These are phyloP conservation scores for Molanna angustata DNA, from an alignment of 2,888 invertebrate genomes.

Conservation along the genomic window DNA sequence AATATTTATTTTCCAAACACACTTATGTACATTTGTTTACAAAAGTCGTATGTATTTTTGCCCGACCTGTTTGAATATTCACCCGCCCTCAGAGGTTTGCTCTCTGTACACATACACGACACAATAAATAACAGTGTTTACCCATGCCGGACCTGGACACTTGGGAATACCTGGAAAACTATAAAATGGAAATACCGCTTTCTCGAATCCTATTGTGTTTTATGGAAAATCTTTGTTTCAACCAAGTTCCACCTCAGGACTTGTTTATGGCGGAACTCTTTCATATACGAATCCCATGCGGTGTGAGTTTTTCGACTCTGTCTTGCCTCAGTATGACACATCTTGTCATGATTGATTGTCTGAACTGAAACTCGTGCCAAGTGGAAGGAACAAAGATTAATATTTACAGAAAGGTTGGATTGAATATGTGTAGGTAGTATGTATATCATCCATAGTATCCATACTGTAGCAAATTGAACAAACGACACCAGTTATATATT, in stretches of 20 bases:
- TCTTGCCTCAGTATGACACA: slow-evolving; percentile 10
- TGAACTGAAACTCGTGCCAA: neutral
- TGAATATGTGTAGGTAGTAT: too few species aligned
- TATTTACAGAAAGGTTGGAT: neutral
- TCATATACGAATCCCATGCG: neutral
- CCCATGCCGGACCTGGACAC: slow-evolving; percentile 7
- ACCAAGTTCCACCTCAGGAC: slow-evolving; percentile 6
- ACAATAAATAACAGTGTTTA: slow-evolving; percentile 29
- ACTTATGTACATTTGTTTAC: too few species aligned
- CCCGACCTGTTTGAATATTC: slow-evolving; percentile 4
- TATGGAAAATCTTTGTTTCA: slow-evolving; percentile 16
- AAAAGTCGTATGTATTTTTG: too few species aligned
- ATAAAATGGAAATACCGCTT: slow-evolving; percentile 10
- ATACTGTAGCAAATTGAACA: too few species aligned
- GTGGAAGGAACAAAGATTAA: neutral
- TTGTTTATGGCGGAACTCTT: slow-evolving; percentile 4
- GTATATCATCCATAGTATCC: too few species aligned
- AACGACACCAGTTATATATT: too few species aligned
- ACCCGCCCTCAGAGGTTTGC: slow-evolving; percentile 9
- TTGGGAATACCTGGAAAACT: slow-evolving; percentile 18
- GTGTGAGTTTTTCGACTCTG: neutral
- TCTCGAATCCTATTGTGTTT: slow-evolving; percentile 11
- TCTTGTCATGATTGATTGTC: slow-evolving; percentile 21
- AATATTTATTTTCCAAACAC: too few species aligned
- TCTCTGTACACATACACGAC: slow-evolving; percentile 17